Percentiles rank a stretch among this genome's conserved stretches.
Evolutionary conservation across 2,797 vertebrate species (phyloP).

Genomic region (Cyprinodon diabolis): DNA sequence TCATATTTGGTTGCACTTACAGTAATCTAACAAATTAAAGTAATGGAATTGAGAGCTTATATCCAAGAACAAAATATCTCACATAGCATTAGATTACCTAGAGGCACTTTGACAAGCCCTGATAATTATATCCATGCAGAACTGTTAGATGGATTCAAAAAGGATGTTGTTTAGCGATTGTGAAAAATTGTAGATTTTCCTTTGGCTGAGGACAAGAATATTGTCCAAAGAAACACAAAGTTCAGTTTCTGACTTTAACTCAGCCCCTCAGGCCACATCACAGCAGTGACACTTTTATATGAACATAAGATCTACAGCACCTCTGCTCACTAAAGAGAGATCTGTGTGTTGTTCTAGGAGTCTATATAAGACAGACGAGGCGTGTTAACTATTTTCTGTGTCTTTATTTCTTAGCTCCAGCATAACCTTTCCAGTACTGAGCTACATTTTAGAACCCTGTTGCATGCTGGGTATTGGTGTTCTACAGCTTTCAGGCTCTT

Average conservation of each 20-base stretch:
- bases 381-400: too few relatives aligned
- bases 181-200: slow-evolving; percentile 13
- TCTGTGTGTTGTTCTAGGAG: too few relatives aligned
- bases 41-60: neutral
- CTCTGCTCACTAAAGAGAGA: neutral
- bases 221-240: slow-evolving; percentile 33
- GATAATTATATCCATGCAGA: slow-evolving; percentile 24
- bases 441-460: too few relatives aligned
- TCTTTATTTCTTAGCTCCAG: too few relatives aligned
- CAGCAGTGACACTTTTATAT: slow-evolving; percentile 3
- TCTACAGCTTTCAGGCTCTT: too few relatives aligned
- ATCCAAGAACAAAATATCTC: slow-evolving; percentile 8
- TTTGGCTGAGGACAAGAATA: slow-evolving; percentile 29
- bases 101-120: slow-evolving; percentile 22
- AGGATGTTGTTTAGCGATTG: slow-evolving; percentile 51
- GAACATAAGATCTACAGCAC: neutral
- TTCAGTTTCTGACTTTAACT: slow-evolving; percentile 38
- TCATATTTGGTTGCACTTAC: slow-evolving; percentile 4
- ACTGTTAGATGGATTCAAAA: slow-evolving; percentile 35
- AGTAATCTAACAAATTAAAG: slow-evolving; percentile 17
- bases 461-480: too few relatives aligned
- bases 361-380: too few relatives aligned
- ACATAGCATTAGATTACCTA: neutral
- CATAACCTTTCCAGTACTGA: too few relatives aligned
- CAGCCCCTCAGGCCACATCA: slow-evolving; percentile 16